Percentiles rank a stretch among this genome's conserved stretches.
Evolutionary conservation across 23 tunicate species (phyloP).

Genomic region (Trididemnum miniatum): DNA sequence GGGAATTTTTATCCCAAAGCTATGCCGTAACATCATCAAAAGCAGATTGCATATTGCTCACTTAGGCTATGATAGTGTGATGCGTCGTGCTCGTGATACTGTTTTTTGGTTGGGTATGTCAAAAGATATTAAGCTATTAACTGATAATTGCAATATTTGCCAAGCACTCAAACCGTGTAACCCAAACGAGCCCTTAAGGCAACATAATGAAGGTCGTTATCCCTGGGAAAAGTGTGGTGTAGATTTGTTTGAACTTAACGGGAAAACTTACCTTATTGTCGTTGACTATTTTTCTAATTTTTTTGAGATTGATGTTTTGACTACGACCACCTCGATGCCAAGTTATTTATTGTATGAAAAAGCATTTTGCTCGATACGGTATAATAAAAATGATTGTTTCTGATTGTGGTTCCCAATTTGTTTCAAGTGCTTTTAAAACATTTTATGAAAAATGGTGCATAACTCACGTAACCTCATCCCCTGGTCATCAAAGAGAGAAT

Average conservation of each 20-base stretch:
- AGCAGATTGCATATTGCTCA: background rate
- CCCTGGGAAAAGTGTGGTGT: slow-evolving; percentile 12
- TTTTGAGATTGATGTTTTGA: background rate
- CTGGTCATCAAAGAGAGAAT: slow-evolving; percentile 17
- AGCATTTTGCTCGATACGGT: slow-evolving; percentile 6
- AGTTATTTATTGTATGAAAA: background rate
- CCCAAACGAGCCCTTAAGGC: background rate
- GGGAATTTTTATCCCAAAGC: slow-evolving; percentile 1
- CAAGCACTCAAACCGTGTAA: background rate
- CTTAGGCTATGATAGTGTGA: background rate
- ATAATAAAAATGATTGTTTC: background rate
- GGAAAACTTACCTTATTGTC: background rate
- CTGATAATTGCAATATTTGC: background rate
- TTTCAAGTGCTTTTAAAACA: background rate
- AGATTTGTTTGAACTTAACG: background rate
- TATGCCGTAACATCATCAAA: background rate
- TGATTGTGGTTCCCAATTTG: slow-evolving; percentile 1
- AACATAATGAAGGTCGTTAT: background rate
- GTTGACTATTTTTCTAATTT: slow-evolving; percentile 2
- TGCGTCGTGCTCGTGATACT: background rate
- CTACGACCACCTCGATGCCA: background rate
- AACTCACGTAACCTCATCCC: background rate
- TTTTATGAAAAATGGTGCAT: background rate
- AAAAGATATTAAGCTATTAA: background rate
- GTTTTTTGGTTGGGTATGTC: background rate